Evolutionary conservation across 1,140 invertebrate genomes (phyloP).

Genomic region (Galendromus occidentalis): DNA sequence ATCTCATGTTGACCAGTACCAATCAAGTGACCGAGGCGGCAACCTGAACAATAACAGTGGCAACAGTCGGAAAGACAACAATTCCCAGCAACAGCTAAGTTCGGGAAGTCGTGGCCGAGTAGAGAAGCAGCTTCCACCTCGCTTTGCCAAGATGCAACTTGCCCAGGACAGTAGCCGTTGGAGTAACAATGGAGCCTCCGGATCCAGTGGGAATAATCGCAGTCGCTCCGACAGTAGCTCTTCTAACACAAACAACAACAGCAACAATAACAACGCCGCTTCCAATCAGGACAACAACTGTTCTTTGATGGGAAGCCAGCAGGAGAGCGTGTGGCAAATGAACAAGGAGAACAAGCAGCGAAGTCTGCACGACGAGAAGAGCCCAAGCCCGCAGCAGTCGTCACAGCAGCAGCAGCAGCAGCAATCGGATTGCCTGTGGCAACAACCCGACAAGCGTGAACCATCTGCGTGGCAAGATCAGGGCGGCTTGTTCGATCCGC

Average conservation of each 20-base stretch:
- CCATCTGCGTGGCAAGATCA: not conserved
- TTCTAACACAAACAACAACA: not conserved
- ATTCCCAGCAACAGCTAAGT: too few relatives aligned
- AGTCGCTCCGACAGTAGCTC: slow-evolving; percentile 9
- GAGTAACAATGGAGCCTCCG: not conserved
- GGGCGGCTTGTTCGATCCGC: not conserved
- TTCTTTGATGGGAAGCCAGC: not conserved
- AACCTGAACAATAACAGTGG: not conserved
- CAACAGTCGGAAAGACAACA: too few relatives aligned
- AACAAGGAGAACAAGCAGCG: not conserved
- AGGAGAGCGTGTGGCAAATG: slow-evolving; percentile 8
- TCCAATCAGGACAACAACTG: not conserved
- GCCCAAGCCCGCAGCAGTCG: not conserved
- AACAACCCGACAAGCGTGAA: not conserved
- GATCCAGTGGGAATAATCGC: not conserved
- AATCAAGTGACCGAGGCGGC: not conserved
- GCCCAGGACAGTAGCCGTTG: not conserved
- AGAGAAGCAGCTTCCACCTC: not conserved
- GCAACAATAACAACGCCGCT: not conserved
- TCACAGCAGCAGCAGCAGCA: not conserved
- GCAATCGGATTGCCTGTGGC: not conserved
- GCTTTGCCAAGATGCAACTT: slow-evolving; percentile 5
- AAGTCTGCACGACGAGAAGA: slow-evolving; percentile 5
- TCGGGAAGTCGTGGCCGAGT: too few relatives aligned
- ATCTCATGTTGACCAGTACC: too few relatives aligned